Evolutionary conservation across 37 sponge, comb jelly and placozoan species (phyloP), one percentile per base, ranked within the genome.

Genomic region (Bolinopsis microptera): DNA sequence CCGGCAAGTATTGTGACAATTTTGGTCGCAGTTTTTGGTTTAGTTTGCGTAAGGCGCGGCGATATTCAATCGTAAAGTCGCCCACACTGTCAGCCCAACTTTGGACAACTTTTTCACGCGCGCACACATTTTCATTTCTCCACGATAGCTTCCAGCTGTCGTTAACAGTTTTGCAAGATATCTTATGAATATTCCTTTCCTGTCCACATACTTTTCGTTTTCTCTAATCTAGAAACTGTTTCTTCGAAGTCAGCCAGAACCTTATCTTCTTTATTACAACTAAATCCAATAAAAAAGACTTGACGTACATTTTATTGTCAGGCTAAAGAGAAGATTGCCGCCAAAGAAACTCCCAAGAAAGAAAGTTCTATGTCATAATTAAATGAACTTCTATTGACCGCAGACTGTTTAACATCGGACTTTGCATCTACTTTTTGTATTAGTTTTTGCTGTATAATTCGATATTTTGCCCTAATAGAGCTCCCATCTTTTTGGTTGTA

Each of bases 241-340:
- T n/a, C n/a, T n/a, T n/a, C n/a, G n/a, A n/a, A n/a, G n/a, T n/a
- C n/a, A n/a, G n/a, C n/a, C n/a, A n/a, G n/a, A n/a, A n/a, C n/a
- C n/a, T n/a, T n/a, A n/a, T n/a, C n/a, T n/a, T n/a, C n/a, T n/a
- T n/a, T n/a, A n/a, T n/a, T n/a, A n/a, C n/a, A n/a, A n/a, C n/a
- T n/a, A n/a, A n/a, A n/a, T n/a, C n/a, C n/a, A n/a, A n/a, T n/a
- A n/a, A n/a, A n/a, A n/a, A n/a, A n/a, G n/a, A n/a, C n/a, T n/a
- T n/a, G n/a, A n/a, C n/a, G n/a, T n/a, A n/a, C n/a, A n/a, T n/a
- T n/a, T n/a, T n/a, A 48, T 18, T 39, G 1, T 41, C 90, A 86
- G 90, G 90, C 90, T 24, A 86, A 86, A 26, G 90, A 86, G 61
- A 86, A 86, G 90, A 41, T 86, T 5, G 90, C 32, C 3, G 61